These are phyloP conservation scores for Bradypus variegatus DNA, from an alignment of 2,797 vertebrate species.

Conservation along the genomic window DNA sequence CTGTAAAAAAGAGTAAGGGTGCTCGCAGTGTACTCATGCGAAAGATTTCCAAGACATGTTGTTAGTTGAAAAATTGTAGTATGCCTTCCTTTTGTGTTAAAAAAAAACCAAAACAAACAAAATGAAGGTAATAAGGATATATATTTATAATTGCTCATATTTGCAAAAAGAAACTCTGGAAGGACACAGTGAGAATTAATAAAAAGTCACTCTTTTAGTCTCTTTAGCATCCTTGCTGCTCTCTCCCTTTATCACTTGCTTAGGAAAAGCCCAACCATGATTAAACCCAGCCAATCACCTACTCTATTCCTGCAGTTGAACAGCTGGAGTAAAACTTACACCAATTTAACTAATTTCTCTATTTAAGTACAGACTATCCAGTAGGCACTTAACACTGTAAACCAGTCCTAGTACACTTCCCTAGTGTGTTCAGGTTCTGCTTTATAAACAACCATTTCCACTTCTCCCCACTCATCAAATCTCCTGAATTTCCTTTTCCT, in stretches of 20 bases:
- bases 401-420: neutral
- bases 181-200: neutral
- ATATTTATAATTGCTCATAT: neutral
- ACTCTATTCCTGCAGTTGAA: neutral
- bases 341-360: neutral
- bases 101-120: neutral
- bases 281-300: neutral
- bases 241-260: neutral
- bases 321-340: neutral
- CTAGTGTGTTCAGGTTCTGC: neutral
- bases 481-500: neutral
- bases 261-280: neutral
- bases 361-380: neutral
- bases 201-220: neutral
- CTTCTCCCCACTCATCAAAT: neutral
- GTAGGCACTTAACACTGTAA: neutral
- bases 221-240: neutral
- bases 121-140: neutral
- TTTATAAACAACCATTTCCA: neutral
- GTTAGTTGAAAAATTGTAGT: neutral
- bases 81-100: neutral
- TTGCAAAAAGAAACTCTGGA: neutral
- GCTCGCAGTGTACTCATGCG: neutral
- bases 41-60: neutral
- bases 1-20: neutral